Evolutionary conservation across 2,113 vertebrate species (phyloP), one percentile per base, ranked within the genome.

Genomic region (Peromyscus polionotus): DNA sequence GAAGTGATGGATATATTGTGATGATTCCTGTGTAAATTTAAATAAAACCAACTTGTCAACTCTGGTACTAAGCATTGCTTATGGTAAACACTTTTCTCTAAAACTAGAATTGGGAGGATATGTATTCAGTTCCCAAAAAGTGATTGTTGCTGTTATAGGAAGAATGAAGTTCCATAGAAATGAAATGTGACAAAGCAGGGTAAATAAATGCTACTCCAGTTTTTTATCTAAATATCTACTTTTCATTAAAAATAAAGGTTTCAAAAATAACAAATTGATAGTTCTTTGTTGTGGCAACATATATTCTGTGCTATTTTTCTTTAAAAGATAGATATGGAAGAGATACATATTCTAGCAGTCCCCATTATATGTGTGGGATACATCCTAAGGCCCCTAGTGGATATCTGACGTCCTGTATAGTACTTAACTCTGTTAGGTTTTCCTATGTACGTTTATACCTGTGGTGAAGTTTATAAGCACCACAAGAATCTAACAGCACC

Each of bases 11-110:
- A 76, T 80, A 45, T 63, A 68, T 61, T 96, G 31, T 94, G 57
- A 83, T 88, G 28, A 81, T 85, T 72, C 24, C 22, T 88, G 0
- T 93, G 39, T 87, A 26, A 65, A 88, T 76, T 79, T 95, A 20
- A 91, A 83, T 96, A 88, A 94, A 93, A 73, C 92, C 22, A 95
- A 70, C 63, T 95, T 93, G 87, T 7, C 72, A 93, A 72, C 13
- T n/a, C 81, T 72, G 68, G 17, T 96, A 88, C 84, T 85, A 88
- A 92, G 36, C 7, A 39, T 14, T 87, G 42, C 20, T 95, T 95
- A 79, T 77, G 61, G 63, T 70, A 39, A 73, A 51, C 28, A 77
- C 59, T 93, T 92, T 94, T 83, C 19, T 54, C 42, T 54, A 36
- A 59, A 67, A 84, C 28, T 67, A 86, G 80, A n/a, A 48, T 90